A percentile compares a stretch with the other conserved stretches of the same genome.
Evolutionary conservation across 2,797 vertebrate genomes (phyloP).

Genomic region (Peromyscus melanophrys): DNA sequence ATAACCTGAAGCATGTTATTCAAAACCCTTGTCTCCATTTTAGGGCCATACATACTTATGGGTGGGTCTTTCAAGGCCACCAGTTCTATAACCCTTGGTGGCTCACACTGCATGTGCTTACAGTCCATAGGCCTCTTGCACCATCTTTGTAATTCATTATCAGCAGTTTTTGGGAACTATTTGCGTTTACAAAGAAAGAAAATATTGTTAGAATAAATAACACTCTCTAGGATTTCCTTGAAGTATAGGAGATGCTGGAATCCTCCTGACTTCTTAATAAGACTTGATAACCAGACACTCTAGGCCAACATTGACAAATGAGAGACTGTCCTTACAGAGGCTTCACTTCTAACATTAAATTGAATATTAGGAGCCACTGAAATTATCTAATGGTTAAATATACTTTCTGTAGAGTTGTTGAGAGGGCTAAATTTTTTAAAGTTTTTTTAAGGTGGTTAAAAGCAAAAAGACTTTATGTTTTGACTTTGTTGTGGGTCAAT

Average conservation of each 20-base stretch:
- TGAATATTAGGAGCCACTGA: neutral
- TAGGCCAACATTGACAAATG: neutral
- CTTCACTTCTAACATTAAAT: neutral
- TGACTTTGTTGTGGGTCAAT: neutral
- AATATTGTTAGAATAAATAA: conserved; percentile 32
- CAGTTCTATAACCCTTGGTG: neutral
- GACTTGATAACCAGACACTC: conserved; percentile 23
- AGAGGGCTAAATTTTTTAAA: neutral
- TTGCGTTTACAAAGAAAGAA: conserved; percentile 37
- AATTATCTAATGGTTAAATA: neutral
- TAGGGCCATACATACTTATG: neutral
- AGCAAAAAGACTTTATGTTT: neutral
- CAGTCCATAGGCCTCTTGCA: neutral
- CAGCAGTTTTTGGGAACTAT: conserved; percentile 28
- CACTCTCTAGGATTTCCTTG: conserved; percentile 8
- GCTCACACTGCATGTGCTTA: neutral
- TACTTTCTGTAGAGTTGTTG: neutral
- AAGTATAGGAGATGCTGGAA: neutral
- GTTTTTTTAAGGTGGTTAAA: neutral
- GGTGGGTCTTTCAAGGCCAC: neutral
- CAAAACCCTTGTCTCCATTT: neutral
- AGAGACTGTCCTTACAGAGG: neutral
- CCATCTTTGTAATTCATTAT: neutral
- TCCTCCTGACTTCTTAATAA: neutral
- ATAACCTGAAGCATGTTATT: neutral